Evolutionary conservation across 2,797 vertebrate genomes (phyloP).

Genomic region (Sebastes baramenuke): DNA sequence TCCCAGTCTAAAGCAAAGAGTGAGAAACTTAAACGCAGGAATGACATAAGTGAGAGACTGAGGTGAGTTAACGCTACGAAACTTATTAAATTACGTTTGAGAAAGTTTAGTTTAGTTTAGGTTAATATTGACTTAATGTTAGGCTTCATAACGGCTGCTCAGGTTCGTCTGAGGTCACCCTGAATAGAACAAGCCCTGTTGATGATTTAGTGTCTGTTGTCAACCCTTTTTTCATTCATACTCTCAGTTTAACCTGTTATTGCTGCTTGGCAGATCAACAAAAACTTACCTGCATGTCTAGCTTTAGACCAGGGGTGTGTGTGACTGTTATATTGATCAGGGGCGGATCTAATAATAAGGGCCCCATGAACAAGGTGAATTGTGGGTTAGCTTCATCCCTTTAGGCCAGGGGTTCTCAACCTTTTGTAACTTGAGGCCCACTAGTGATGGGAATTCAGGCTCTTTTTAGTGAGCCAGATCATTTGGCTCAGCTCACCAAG

Average conservation of each 20-base stretch:
- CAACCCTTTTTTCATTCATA: neutral
- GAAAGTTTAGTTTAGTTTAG: neutral
- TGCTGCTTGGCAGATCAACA: neutral
- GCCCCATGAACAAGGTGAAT: neutral
- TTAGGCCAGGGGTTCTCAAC: neutral
- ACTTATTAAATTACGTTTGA: neutral
- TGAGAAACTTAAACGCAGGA: constrained; percentile 51
- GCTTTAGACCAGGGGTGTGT: too few species aligned
- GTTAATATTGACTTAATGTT: neutral
- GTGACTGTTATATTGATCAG: neutral
- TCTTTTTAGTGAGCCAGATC: too few species aligned
- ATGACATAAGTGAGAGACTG: constrained; percentile 57
- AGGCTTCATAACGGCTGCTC: neutral
- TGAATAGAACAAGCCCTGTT: neutral
- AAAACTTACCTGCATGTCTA: neutral
- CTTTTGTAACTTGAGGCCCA: too few species aligned
- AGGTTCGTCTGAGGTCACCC: neutral
- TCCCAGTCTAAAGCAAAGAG: neutral
- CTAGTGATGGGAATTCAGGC: too few species aligned
- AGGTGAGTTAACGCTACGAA: constrained; percentile 61
- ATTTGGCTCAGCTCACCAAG: too few species aligned
- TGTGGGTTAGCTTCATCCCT: neutral
- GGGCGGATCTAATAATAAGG: neutral
- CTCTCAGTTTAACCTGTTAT: neutral
- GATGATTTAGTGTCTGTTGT: neutral